phyloP scores from a whole-genome alignment of 2,888 invertebrate species.

The Cepaea hortensis region DNA sequence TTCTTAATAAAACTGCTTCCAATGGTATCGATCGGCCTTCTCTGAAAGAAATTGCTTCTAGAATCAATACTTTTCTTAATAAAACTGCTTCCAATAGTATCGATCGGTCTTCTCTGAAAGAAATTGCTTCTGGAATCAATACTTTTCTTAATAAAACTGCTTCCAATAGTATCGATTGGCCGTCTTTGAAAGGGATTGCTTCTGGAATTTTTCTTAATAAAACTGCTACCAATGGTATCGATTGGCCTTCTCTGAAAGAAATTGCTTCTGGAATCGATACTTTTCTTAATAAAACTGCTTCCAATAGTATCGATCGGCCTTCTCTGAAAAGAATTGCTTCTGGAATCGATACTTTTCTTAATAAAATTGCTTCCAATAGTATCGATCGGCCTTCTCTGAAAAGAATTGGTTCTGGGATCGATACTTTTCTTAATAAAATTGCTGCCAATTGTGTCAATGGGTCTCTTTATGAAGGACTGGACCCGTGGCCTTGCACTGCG shows the following conservation, averaged over 20 bases:
- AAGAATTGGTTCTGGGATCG: not conserved
- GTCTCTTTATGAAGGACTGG: no score
- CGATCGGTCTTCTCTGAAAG: not conserved
- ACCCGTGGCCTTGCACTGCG: no score
- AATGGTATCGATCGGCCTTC: not conserved
- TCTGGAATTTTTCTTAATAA: not conserved
- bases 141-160: conserved; percentile 5
- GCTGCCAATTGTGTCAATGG: not conserved
- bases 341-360: not conserved
- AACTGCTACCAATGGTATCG: not conserved
- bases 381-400: not conserved
- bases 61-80: not conserved
- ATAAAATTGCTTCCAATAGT: not conserved
- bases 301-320: not conserved
- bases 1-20: conserved; percentile 21
- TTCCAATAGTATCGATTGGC: conserved; percentile 5
- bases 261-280: not conserved
- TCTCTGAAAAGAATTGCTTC: not conserved
- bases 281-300: not conserved
- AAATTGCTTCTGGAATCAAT: not conserved
- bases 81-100: conserved; percentile 2
- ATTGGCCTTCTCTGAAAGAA: conserved; percentile 1
- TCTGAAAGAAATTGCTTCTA: not conserved
- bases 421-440: not conserved
- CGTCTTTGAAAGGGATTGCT: not conserved